These are phyloP conservation scores for Biston betularia DNA, from an alignment of 2,888 invertebrate genomes.

Conservation along the genomic window DNA sequence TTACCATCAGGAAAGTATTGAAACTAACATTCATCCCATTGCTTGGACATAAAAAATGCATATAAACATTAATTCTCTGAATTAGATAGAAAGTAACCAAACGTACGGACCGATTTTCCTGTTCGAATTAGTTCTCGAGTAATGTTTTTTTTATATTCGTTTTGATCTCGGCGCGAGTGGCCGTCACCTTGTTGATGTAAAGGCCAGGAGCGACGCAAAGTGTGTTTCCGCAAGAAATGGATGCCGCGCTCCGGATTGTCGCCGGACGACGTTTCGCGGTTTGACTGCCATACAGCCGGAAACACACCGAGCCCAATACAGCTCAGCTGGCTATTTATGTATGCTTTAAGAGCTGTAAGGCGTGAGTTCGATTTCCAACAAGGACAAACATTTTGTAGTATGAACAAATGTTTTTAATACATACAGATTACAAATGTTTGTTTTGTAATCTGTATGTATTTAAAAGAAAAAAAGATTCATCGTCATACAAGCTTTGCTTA, in stretches of 20 bases:
- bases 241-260: constrained; percentile 51
- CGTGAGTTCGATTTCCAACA: too few species aligned
- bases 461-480: too few species aligned
- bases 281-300: constrained; percentile 36
- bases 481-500: too few species aligned
- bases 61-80: not conserved
- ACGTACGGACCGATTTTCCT: not conserved
- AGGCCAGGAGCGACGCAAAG: constrained; percentile 27
- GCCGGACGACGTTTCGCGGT: constrained; percentile 46
- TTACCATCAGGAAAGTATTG: too few species aligned
- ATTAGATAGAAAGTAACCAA: not conserved
- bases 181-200: not conserved
- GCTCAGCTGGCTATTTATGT: too few species aligned
- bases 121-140: not conserved
- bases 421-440: too few species aligned
- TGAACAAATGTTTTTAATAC: too few species aligned
- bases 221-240: constrained; percentile 44
- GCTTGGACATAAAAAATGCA: not conserved
- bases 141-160: not conserved
- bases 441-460: too few species aligned
- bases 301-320: constrained; percentile 33
- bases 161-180: not conserved
- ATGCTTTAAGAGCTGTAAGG: too few species aligned
- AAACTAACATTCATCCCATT: too few species aligned
- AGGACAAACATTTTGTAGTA: too few species aligned